Conservation (phyloP, 2,888 invertebrate genomes). For the Pyrrhia umbra region DNA sequence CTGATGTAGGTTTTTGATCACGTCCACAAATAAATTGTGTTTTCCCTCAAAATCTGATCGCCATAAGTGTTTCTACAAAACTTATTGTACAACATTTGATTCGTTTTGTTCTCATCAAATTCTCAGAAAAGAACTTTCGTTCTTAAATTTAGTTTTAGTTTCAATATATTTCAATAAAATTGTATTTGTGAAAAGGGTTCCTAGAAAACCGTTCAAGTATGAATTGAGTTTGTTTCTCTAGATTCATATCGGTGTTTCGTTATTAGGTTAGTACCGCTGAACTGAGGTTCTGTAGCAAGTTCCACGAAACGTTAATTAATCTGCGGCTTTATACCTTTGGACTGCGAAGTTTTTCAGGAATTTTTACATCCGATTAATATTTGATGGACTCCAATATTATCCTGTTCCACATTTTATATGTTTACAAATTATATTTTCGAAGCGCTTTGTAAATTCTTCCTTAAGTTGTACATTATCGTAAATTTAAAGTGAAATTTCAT, state of each 20-base stretch:
- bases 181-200: constrained; percentile 25
- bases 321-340: constrained; percentile 10
- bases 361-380: constrained; percentile 4
- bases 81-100: constrained; percentile 60
- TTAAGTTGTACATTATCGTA: no score
- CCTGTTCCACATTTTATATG: not conserved
- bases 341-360: constrained; percentile 3
- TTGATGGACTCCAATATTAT: not conserved
- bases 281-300: constrained; percentile 12
- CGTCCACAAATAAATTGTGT: constrained; percentile 74
- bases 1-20: constrained; percentile 70
- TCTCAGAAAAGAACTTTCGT: constrained; percentile 30
- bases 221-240: constrained; percentile 24
- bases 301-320: constrained; percentile 36
- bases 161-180: constrained; percentile 38
- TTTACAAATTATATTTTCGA: no score
- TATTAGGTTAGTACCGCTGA: constrained; percentile 17
- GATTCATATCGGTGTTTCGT: constrained; percentile 24
- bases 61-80: constrained; percentile 61
- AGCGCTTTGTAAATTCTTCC: no score
- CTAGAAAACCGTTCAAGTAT: constrained; percentile 30
- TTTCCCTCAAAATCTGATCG: constrained; percentile 69
- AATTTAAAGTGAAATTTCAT: no score
- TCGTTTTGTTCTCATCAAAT: constrained; percentile 54
- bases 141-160: constrained; percentile 43